Conservation (phyloP, 64 coral and sea anemone genomes). For the Exaiptasia diaphana region DNA sequence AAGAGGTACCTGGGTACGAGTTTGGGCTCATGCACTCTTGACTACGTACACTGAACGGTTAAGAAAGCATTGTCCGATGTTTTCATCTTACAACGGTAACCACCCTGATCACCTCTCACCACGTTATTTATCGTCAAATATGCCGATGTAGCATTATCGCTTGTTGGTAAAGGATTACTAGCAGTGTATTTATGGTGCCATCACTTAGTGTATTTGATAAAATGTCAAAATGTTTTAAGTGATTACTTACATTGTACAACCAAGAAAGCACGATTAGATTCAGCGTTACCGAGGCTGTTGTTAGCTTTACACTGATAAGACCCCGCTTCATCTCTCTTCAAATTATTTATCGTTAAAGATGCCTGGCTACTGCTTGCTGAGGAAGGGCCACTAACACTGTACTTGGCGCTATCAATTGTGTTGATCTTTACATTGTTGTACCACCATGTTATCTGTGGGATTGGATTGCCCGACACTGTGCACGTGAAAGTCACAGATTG, state of each 20-base stretch:
- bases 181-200: neutral
- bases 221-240: no score
- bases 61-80: neutral
- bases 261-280: neutral
- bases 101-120: no score
- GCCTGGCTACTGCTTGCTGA: neutral
- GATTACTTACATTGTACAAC: neutral
- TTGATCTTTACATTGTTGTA: neutral
- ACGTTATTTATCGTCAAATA: no score
- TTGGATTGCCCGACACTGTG: neutral
- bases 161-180: no score
- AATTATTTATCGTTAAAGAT: neutral
- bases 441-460: neutral
- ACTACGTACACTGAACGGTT: neutral
- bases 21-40: neutral
- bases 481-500: neutral
- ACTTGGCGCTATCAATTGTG: neutral
- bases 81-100: no score
- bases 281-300: neutral
- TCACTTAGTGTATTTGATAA: no score
- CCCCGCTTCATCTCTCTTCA: neutral
- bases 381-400: neutral
- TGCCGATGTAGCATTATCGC: no score
- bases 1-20: neutral
- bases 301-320: neutral